Evolutionary conservation across 2,113 vertebrate genomes (phyloP).

Genomic region (Syngnathus scovelli): DNA sequence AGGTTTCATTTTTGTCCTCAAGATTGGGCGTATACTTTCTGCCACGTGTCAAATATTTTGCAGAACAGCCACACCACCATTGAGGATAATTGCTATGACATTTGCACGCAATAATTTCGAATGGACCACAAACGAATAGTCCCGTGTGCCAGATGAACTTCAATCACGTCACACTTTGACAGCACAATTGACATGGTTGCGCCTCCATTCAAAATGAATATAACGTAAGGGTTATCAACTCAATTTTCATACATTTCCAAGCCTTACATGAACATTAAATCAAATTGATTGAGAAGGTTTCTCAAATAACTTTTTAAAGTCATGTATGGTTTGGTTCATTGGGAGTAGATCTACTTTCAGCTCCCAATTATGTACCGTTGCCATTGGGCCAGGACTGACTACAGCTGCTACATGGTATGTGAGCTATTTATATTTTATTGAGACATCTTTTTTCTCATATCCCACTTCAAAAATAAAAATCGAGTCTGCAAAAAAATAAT

Average conservation of each 20-base stretch:
- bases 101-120: neutral
- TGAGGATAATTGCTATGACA: neutral
- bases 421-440: neutral
- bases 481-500: neutral
- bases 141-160: neutral
- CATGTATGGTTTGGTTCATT: neutral
- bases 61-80: neutral
- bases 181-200: neutral
- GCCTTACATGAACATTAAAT: neutral
- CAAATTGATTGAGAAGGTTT: neutral
- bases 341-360: neutral
- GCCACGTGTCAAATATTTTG: no score
- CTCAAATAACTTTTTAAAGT: neutral
- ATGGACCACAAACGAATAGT: neutral
- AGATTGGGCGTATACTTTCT: no score
- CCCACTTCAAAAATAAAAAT: constrained; percentile 1
- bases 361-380: no score
- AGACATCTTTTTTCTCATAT: neutral
- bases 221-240: neutral
- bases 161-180: neutral
- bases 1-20: constrained; percentile 20
- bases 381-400: neutral
- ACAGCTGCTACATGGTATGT: neutral
- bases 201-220: neutral
- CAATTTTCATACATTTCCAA: no score